Evolutionary conservation across 92 coral and sea anemone species (phyloP).

Genomic region (Epizoanthus stellaris): DNA sequence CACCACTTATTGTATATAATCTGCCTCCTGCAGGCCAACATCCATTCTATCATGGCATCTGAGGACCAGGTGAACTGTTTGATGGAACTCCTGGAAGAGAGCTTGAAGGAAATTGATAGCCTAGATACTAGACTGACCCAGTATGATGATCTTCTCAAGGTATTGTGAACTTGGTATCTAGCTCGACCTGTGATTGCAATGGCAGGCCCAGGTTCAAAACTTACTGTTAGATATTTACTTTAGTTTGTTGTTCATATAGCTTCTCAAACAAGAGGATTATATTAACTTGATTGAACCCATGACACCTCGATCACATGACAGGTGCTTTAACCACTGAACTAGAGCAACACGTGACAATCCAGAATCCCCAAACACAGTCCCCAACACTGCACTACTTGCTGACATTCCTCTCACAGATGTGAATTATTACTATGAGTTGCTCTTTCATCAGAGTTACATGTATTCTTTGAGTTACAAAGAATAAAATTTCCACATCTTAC

Average conservation of each 20-base stretch:
- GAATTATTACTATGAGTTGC: no score
- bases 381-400: no score
- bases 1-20: neutral
- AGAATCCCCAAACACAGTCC: no score
- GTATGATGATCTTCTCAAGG: slow-evolving; percentile 85
- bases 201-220: no score
- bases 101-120: slow-evolving; percentile 84
- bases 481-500: no score
- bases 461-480: no score
- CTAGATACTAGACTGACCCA: slow-evolving; percentile 85
- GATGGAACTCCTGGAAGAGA: slow-evolving; percentile 88
- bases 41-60: slow-evolving; percentile 96
- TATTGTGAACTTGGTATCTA: slow-evolving; percentile 8
- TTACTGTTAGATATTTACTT: no score
- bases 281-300: neutral
- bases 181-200: neutral
- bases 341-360: neutral
- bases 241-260: no score
- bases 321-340: neutral
- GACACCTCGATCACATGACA: neutral
- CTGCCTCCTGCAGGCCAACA: slow-evolving; percentile 74
- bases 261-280: neutral
- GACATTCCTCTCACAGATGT: no score
- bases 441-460: no score
- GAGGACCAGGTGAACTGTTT: slow-evolving; percentile 93